phyloP scores from a whole-genome alignment of 2,888 invertebrate genomes.

The Coleophora flavipennella region DNA sequence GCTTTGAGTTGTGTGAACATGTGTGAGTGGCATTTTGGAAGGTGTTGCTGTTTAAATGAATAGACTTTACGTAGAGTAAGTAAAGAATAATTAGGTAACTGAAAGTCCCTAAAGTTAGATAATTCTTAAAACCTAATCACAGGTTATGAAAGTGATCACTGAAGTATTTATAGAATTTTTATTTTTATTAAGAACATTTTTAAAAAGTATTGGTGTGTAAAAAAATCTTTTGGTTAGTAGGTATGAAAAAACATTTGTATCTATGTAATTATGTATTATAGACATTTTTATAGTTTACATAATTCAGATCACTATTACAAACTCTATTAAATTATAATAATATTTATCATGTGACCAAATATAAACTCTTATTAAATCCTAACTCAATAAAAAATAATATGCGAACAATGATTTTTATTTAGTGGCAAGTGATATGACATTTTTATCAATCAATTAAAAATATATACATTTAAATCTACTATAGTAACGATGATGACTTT shows the following conservation, averaged over 20 bases:
- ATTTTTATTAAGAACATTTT: no score
- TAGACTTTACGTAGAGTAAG: no score
- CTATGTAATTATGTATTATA: conserved; percentile 72
- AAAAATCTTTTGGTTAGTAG: no score
- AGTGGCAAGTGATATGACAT: conserved; percentile 76
- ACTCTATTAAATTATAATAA: conserved; percentile 50
- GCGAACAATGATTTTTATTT: conserved; percentile 51
- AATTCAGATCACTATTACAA: conserved; percentile 59
- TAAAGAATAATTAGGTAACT: no score
- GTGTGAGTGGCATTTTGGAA: no score
- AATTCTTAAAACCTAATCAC: no score
- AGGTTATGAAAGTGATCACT: no score
- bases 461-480: conserved; percentile 25
- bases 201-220: no score
- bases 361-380: conserved; percentile 39
- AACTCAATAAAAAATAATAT: conserved; percentile 31
- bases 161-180: no score
- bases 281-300: conserved; percentile 70
- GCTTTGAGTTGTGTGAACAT: no score
- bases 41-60: no score
- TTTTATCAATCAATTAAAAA: conserved; percentile 34
- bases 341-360: conserved; percentile 33
- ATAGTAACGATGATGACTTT: conserved; percentile 20
- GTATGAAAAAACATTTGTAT: conserved; percentile 32
- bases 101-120: no score